Percentiles rank a stretch among this genome's conserved stretches.
Evolutionary conservation across 2,797 vertebrate genomes (phyloP).

Genomic region (Sternarchorhynchus goeldii): DNA sequence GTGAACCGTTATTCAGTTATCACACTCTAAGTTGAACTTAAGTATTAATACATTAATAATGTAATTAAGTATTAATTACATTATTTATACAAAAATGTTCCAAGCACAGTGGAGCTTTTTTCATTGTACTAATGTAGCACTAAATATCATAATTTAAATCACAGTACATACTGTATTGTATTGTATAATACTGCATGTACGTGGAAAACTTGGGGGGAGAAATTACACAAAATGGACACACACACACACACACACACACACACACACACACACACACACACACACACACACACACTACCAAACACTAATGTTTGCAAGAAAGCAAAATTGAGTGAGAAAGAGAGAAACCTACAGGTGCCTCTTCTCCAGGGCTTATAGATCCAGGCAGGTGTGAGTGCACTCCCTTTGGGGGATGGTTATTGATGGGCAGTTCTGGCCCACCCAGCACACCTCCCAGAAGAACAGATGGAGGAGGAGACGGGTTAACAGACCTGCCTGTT

Average conservation of each 20-base stretch:
- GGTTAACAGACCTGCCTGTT: too few species aligned
- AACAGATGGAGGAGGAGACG: background rate
- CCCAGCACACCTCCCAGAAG: background rate
- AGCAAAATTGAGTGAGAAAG: background rate
- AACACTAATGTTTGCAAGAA: background rate
- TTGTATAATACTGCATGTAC: too few species aligned
- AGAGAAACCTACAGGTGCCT: background rate
- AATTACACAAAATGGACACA: background rate
- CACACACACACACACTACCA: constrained; percentile 14
- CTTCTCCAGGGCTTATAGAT: constrained; percentile 4
- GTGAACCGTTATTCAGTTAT: too few species aligned
- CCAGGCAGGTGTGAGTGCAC: constrained; percentile 25
- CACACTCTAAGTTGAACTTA: too few species aligned
- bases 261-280: constrained; percentile 34
- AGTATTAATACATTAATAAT: too few species aligned
- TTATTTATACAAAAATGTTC: too few species aligned
- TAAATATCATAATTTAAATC: too few species aligned
- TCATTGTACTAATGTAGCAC: too few species aligned
- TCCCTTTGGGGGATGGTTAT: constrained; percentile 27
- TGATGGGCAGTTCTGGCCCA: constrained; percentile 22
- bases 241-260: constrained; percentile 15
- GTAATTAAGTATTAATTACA: too few species aligned
- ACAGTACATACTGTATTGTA: too few species aligned
- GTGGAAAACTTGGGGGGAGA: too few species aligned
- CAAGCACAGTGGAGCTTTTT: too few species aligned